These are phyloP conservation scores for Stenotaenia linearis DNA, from an alignment of 2,888 invertebrate species.

Conservation along the genomic window DNA sequence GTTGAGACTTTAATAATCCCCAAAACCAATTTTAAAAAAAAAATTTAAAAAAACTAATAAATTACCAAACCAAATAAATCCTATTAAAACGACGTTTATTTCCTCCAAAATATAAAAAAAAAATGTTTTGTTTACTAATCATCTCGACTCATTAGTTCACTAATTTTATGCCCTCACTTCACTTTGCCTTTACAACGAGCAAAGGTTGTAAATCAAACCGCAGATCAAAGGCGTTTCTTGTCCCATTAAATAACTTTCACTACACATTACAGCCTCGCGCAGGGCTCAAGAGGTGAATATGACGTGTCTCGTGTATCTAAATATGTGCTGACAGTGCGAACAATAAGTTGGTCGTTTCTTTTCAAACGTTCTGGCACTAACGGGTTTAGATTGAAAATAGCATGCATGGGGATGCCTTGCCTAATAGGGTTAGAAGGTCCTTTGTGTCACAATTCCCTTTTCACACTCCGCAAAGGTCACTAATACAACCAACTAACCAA, in stretches of 20 bases:
- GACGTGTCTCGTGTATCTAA: neutral
- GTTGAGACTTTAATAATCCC: no score
- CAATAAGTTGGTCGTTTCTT: slow-evolving; percentile 17
- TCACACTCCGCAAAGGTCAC: neutral
- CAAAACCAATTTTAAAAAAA: no score
- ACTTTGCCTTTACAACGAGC: neutral
- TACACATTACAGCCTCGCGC: neutral
- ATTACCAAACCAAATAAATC: no score
- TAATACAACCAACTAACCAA: neutral
- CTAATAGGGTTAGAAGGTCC: neutral
- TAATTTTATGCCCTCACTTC: neutral
- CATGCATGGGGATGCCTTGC: neutral
- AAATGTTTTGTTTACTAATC: neutral
- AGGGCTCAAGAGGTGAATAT: neutral
- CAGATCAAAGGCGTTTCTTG: slow-evolving; percentile 24
- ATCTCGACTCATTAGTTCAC: neutral
- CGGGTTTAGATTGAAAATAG: slow-evolving; percentile 18
- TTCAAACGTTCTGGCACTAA: slow-evolving; percentile 24
- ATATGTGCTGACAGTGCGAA: slow-evolving; percentile 21
- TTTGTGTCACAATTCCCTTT: neutral
- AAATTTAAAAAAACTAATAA: no score
- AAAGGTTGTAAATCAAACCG: neutral
- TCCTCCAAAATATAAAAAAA: no score
- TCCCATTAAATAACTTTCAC: neutral
- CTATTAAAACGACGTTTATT: no score